Evolutionary conservation across 2,888 invertebrate genomes (phyloP).

Genomic region (Latrodectus elegans): DNA sequence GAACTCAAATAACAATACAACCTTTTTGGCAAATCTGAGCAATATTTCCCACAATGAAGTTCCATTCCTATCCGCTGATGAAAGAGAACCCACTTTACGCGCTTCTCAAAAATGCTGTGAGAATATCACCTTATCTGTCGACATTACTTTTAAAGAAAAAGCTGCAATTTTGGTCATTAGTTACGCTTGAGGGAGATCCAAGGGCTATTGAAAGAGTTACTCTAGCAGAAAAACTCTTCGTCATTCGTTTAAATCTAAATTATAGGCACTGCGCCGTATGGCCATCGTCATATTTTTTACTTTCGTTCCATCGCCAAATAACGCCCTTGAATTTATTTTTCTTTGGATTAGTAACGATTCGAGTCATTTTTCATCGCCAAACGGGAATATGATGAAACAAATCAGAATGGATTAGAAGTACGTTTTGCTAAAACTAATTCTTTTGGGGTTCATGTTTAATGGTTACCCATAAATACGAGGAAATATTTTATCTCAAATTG

Average conservation of each 20-base stretch:
- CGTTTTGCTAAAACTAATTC: neutral
- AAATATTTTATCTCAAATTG: too few species aligned
- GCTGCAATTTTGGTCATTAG: constrained; percentile 24
- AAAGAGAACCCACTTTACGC: neutral
- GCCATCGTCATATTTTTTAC: neutral
- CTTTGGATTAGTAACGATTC: neutral
- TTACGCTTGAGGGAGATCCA: neutral
- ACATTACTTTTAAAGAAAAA: constrained; percentile 5
- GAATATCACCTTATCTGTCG: constrained; percentile 22
- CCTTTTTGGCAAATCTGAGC: neutral
- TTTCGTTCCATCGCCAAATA: neutral
- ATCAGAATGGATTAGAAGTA: neutral
- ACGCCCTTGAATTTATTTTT: neutral
- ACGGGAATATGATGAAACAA: neutral
- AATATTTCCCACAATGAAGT: neutral
- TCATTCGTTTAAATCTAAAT: constrained; percentile 23
- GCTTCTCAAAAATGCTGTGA: neutral
- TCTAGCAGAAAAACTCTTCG: neutral
- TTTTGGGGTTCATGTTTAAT: too few species aligned
- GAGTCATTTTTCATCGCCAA: neutral
- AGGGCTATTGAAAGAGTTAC: constrained; percentile 9
- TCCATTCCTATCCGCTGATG: neutral
- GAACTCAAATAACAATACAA: neutral
- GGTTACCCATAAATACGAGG: too few species aligned
- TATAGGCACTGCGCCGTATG: neutral